Conservation (phyloP, 2,797 vertebrate genomes). For the Malacoctenus gilli region DNA sequence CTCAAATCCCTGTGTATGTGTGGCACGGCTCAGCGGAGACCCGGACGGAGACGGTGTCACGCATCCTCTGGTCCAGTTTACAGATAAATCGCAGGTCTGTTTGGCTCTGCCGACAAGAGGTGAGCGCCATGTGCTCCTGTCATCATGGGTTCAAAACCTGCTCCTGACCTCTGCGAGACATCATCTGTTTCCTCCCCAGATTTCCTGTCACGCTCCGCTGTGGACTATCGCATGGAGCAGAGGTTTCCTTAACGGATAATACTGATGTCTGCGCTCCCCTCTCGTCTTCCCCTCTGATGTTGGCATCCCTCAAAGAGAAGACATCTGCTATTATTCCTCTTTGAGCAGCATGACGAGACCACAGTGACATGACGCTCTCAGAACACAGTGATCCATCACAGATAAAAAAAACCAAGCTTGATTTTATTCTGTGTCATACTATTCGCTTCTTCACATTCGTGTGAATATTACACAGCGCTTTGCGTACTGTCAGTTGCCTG, state of each 20-base stretch:
- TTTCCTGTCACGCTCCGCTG: slow-evolving; percentile 63
- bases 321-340: slow-evolving; percentile 29
- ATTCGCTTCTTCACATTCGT: slow-evolving; percentile 24
- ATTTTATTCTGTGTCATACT: slow-evolving; percentile 6
- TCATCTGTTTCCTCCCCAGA: slow-evolving; percentile 66
- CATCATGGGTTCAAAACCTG: slow-evolving; percentile 71
- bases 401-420: slow-evolving; percentile 1
- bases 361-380: slow-evolving; percentile 9
- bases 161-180: slow-evolving; percentile 62
- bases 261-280: slow-evolving; percentile 14
- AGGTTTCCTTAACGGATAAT: slow-evolving; percentile 49
- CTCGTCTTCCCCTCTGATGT: slow-evolving; percentile 20
- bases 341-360: slow-evolving; percentile 24
- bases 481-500: too few species aligned
- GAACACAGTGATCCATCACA: slow-evolving; percentile 28
- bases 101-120: slow-evolving; percentile 43
- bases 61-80: slow-evolving; percentile 55
- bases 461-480: too few species aligned
- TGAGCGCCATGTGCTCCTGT: slow-evolving; percentile 69
- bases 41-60: slow-evolving; percentile 58
- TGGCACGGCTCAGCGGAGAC: slow-evolving; percentile 59
- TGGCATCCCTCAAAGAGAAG: slow-evolving; percentile 15
- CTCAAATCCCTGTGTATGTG: slow-evolving; percentile 59
- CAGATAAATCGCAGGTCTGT: slow-evolving; percentile 65
- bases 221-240: slow-evolving; percentile 51